A percentile compares a stretch with the other conserved stretches of the same genome.
Conservation (phyloP, 2,888 invertebrate species). For the Hypercompe scribonia region DNA sequence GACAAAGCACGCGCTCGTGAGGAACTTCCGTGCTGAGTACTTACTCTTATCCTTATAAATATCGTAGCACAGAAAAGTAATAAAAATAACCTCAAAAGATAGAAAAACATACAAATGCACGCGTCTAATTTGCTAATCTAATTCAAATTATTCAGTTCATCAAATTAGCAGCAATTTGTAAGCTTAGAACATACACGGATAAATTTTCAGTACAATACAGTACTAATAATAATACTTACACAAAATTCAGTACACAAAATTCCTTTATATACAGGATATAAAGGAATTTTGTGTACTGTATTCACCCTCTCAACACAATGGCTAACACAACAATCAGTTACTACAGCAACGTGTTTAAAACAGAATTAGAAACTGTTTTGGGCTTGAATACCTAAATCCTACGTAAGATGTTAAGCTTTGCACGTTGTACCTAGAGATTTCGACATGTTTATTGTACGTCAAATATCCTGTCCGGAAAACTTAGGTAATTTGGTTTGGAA, state of each 20-base stretch:
- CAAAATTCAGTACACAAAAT: too few relatives aligned
- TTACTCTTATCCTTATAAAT: neutral
- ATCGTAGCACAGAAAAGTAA: neutral
- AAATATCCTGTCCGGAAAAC: conserved; percentile 36
- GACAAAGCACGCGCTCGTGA: too few relatives aligned
- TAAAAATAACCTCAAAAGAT: neutral
- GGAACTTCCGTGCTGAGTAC: too few relatives aligned
- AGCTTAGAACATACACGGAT: neutral
- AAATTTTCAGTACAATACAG: too few relatives aligned
- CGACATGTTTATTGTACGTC: conserved; percentile 47
- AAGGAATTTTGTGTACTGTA: neutral
- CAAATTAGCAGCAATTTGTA: neutral
- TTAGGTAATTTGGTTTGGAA: conserved; percentile 42
- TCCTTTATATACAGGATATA: too few relatives aligned
- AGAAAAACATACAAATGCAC: neutral
- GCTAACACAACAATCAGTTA: conserved; percentile 1
- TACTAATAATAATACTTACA: too few relatives aligned
- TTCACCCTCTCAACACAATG: conserved; percentile 8
- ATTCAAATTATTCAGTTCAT: neutral
- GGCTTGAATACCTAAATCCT: conserved; percentile 29
- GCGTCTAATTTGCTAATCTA: neutral
- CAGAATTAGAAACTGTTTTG: conserved; percentile 10
- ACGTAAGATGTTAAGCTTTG: conserved; percentile 26
- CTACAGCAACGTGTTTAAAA: conserved; percentile 2
- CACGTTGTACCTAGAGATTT: conserved; percentile 21